Percentiles rank a stretch among this genome's conserved stretches.
Conservation (phyloP, 2,797 vertebrate species). For the Acipenser transmontanus region DNA sequence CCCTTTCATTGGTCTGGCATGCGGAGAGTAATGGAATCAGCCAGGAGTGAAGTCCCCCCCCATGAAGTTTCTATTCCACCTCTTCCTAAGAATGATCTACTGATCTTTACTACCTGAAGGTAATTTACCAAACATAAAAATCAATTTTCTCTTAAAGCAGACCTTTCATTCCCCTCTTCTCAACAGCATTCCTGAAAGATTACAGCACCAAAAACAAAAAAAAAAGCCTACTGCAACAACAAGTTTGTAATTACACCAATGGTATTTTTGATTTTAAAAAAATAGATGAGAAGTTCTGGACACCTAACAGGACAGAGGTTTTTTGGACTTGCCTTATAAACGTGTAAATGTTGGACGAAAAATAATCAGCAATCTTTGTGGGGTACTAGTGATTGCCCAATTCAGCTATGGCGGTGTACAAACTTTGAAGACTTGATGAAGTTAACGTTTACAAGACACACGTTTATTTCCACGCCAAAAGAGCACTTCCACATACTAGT, state of each 20-base stretch:
- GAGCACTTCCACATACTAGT: slow-evolving; percentile 61
- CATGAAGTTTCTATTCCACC: slow-evolving; percentile 32
- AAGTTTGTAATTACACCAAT: too few species aligned
- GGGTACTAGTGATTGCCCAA: too few species aligned
- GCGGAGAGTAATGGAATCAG: slow-evolving; percentile 30
- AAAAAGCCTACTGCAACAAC: slow-evolving; percentile 35
- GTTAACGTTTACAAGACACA: too few species aligned
- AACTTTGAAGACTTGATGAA: too few species aligned
- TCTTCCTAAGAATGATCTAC: slow-evolving; percentile 34
- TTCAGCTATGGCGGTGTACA: too few species aligned
- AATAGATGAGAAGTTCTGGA: too few species aligned
- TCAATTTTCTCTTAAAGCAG: slow-evolving; percentile 45
- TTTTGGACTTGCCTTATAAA: too few species aligned
- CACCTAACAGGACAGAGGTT: too few species aligned
- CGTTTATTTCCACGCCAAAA: slow-evolving; percentile 27
- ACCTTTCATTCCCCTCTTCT: slow-evolving; percentile 28
- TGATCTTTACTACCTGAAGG: slow-evolving; percentile 46
- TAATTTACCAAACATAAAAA: slow-evolving; percentile 45
- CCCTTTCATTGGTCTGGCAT: slow-evolving; percentile 43
- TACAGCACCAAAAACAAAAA: slow-evolving; percentile 24
- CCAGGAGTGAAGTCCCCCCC: slow-evolving; percentile 24
- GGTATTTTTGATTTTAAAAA: too few species aligned
- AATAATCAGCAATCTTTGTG: too few species aligned
- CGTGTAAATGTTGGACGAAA: too few species aligned
- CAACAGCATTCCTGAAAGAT: slow-evolving; percentile 54